phyloP scores from a whole-genome alignment of 64 coral and sea anemone species.

The Pocillopora verrucosa region DNA sequence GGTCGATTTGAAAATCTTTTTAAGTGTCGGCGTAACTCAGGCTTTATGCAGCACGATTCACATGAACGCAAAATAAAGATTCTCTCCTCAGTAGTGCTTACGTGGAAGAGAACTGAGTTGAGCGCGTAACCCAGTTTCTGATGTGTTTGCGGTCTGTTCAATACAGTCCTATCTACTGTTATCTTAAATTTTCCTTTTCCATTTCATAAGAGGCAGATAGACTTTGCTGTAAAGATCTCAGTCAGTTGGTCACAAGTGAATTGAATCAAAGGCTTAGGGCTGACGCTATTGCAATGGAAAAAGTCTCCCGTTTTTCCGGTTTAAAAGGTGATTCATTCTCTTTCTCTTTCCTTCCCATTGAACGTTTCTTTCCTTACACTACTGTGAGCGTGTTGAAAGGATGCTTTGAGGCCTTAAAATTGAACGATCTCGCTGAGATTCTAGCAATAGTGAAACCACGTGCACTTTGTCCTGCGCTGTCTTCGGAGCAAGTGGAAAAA shows the following conservation, averaged over 20 bases:
- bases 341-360: neutral
- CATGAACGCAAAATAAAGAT: too few relatives aligned
- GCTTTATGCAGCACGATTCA: too few relatives aligned
- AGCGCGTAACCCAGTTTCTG: neutral
- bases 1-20: too few relatives aligned
- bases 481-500: neutral
- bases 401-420: neutral
- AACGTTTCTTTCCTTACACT: slow-evolving; percentile 3
- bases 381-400: neutral
- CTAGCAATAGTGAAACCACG: slow-evolving; percentile 11
- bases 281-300: neutral
- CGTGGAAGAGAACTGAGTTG: neutral
- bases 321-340: neutral
- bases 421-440: slow-evolving; percentile 6
- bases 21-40: too few relatives aligned
- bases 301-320: neutral
- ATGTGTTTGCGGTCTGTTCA: neutral
- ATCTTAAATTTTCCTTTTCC: neutral
- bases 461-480: slow-evolving; percentile 14
- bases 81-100: neutral
- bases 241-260: neutral
- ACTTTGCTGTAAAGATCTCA: slow-evolving; percentile 18
- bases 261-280: neutral
- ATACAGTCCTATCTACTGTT: too few relatives aligned
- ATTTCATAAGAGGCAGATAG: neutral